Evolutionary conservation across 2,113 vertebrate genomes (phyloP).

Genomic region (Cinclus cinclus): DNA sequence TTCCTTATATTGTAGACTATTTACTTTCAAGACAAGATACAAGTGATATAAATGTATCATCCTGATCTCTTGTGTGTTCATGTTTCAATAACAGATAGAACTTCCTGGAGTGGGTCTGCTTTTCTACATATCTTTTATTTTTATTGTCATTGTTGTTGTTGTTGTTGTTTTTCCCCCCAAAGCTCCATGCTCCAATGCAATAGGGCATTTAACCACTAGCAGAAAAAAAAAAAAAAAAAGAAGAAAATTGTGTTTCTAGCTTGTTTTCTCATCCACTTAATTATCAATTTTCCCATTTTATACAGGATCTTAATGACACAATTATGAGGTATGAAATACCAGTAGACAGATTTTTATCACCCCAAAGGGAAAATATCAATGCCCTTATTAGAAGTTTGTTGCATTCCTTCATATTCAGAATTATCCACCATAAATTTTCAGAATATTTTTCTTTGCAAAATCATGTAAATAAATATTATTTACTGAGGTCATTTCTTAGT

Average conservation of each 20-base stretch:
- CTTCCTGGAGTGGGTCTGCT: not conserved
- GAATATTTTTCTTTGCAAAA: constrained; percentile 37
- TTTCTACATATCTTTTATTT: not conserved
- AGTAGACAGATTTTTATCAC: not conserved
- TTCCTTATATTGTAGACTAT: not conserved
- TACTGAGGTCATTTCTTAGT: constrained; percentile 43
- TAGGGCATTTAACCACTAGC: not conserved
- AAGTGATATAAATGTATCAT: not conserved
- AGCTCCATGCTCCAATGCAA: not conserved
- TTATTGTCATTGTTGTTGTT: not conserved
- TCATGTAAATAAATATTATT: constrained; percentile 50
- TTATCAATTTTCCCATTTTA: not conserved
- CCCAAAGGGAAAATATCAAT: not conserved
- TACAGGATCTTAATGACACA: not conserved
- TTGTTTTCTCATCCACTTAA: not conserved
- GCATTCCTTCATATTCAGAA: constrained; percentile 11
- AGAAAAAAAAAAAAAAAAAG: not conserved
- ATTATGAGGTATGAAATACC: not conserved
- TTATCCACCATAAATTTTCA: constrained; percentile 25
- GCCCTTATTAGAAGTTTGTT: constrained; percentile 25
- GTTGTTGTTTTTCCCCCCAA: not conserved
- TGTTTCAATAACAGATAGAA: not conserved
- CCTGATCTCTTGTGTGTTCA: not conserved
- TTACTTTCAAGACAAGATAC: not conserved
- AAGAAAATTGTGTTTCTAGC: not conserved